Conservation (phyloP, 2,113 vertebrate genomes). For the Hippocampus barbouri region DNA sequence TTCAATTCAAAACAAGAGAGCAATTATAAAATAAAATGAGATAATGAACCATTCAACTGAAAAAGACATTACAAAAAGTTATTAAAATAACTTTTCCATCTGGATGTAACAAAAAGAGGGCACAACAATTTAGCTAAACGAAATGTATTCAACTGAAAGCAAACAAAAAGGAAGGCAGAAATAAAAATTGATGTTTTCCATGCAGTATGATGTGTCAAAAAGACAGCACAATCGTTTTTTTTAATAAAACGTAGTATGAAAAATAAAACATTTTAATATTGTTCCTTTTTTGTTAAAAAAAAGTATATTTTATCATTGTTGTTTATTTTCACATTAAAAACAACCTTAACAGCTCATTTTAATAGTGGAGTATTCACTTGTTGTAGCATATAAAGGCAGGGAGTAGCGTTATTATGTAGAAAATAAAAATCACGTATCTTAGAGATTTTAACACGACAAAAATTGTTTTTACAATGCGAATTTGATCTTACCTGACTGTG, state of each 20-base stretch:
- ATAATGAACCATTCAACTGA: background rate
- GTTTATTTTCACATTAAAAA: too few species aligned
- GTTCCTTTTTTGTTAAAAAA: background rate
- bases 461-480: background rate
- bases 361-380: background rate
- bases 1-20: too few species aligned
- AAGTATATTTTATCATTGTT: too few species aligned
- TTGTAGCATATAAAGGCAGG: background rate
- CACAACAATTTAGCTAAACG: background rate
- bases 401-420: background rate
- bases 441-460: too few species aligned
- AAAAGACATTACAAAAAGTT: background rate
- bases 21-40: background rate
- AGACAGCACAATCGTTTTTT: background rate
- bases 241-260: background rate
- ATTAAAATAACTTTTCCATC: too few species aligned
- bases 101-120: background rate
- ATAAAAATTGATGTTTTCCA: background rate
- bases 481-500: constrained; percentile 63
- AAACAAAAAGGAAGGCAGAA: background rate
- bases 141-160: background rate
- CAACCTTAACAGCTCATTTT: background rate
- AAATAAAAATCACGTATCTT: background rate
- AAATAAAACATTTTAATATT: background rate
- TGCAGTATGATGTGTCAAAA: background rate